Evolutionary conservation across 2,888 invertebrate species (phyloP).

Genomic region (Neocrepidodera transversa): DNA sequence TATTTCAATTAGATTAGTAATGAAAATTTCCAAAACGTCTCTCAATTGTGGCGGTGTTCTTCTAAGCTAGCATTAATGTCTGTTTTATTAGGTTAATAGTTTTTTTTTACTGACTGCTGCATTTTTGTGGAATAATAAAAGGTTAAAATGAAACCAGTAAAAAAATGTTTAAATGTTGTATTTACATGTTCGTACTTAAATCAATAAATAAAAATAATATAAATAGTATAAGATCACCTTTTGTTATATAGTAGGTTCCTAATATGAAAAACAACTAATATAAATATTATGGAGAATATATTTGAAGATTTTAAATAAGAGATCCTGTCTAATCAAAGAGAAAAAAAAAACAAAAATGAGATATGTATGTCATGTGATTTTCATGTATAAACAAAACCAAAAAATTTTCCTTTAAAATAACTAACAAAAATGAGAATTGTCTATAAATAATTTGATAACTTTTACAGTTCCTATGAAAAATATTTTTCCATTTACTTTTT

Average conservation of each 20-base stretch:
- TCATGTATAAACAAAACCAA: not conserved
- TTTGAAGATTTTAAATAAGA: constrained; percentile 1
- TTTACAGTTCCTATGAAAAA: too few relatives aligned
- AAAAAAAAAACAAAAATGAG: not conserved
- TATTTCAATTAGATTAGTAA: too few relatives aligned
- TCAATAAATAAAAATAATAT: constrained; percentile 38
- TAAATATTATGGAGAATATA: constrained; percentile 4
- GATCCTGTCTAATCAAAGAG: not conserved
- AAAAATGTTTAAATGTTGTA: constrained; percentile 44
- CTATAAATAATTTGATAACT: too few relatives aligned
- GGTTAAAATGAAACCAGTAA: constrained; percentile 44
- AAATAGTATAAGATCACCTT: constrained; percentile 31
- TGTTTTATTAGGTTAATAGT: too few relatives aligned
- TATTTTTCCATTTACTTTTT: too few relatives aligned
- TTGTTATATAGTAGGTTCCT: constrained; percentile 12
- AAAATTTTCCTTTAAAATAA: not conserved
- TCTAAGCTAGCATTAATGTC: too few relatives aligned
- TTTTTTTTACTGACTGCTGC: too few relatives aligned
- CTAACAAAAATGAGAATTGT: too few relatives aligned
- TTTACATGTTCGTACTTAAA: constrained; percentile 49
- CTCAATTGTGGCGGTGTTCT: too few relatives aligned
- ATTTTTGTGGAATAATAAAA: constrained; percentile 30
- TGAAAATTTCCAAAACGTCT: too few relatives aligned
- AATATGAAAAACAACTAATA: constrained; percentile 2
- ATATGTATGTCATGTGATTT: constrained; percentile 1